Base-by-base conservation (phyloP, 2,888 invertebrate genomes). In the Panzeria rudis region DNA sequence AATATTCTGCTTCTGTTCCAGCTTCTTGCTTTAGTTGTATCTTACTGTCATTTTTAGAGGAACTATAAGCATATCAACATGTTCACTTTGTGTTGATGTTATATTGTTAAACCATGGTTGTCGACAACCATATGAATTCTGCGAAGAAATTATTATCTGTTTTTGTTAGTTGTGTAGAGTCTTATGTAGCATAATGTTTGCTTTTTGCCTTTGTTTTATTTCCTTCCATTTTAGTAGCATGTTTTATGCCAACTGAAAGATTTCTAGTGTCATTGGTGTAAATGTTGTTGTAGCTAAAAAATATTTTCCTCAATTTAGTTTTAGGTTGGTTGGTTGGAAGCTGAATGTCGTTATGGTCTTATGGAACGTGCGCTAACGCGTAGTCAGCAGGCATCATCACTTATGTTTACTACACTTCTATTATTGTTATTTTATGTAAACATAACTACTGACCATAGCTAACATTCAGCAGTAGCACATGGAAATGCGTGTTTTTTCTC, bases 321-420 rank as follows among this genome's bases (percentile, higher is more conserved):
- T 59, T 20, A 50, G 44, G 20, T 52, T 61, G 72, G 38, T 32
- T 52, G 72, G 20, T 25, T 50, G 68, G 54, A 23, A 56, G 64
- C 29, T 32, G 35, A 15, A 44, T 47, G 29, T 62, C 35, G 54
- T 82, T 62, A 71, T 80, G 64, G 72, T 66, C 38, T 35, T 71
- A 25, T 84, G 85, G 78, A 78, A 78, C 85, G 85, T 85, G 85
- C 82, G 77, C 81, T 78, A 82, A 78, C 78, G 82, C 82, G 82
- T 85, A 82, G 82, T 85, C 82, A 85, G 82, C 85, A 85, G 85
- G 85, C 85, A 85, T 78, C 85, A 82, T 85, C 78, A 78, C 85
- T 85, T 85, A 35, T 85, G 78, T 82, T 85, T 78, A 85, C 82
- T 82, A 78, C 75, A 76, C 50, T 62, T 69, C 73, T 80, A 81